phyloP scores from a whole-genome alignment of 2,113 vertebrate genomes.

The Phasianus colchicus region DNA sequence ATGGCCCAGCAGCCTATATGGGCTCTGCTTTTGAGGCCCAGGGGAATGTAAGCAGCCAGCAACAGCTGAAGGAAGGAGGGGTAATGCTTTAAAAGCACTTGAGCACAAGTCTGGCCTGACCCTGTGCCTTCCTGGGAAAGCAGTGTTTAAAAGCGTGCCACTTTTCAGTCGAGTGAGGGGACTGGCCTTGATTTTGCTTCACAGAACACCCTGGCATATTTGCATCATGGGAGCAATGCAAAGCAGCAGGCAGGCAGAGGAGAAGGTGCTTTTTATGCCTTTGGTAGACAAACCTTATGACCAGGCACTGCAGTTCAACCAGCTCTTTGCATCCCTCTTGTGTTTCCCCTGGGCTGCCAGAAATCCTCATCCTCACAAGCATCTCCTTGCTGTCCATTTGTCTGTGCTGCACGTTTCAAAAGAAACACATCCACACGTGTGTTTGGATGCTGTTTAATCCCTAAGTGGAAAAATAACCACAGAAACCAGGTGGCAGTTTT shows the following conservation, averaged over 20 bases:
- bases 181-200: background rate
- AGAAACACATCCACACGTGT: rapidly evolving
- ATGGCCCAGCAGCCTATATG: background rate
- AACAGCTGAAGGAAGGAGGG: slow-evolving; percentile 23
- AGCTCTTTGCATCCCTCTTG: slow-evolving; percentile 52
- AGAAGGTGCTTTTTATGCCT: slow-evolving; percentile 5
- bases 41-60: slow-evolving; percentile 8
- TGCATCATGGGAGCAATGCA: background rate
- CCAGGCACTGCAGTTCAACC: slow-evolving; percentile 9
- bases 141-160: background rate
- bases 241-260: background rate
- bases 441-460: slow-evolving; percentile 29
- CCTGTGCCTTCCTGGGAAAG: background rate
- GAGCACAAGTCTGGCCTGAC: background rate
- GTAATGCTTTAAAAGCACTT: background rate
- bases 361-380: slow-evolving; percentile 47
- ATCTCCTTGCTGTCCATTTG: background rate
- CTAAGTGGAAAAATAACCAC: background rate
- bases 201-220: rapidly evolving
- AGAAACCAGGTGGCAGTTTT: slow-evolving; percentile 41
- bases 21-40: background rate
- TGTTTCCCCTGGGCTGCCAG: background rate
- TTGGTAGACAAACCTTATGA: background rate
- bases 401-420: background rate
- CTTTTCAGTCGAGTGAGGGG: background rate